These are phyloP conservation scores for Pocota personata DNA, from an alignment of 2,888 invertebrate species.

Conservation along the genomic window DNA sequence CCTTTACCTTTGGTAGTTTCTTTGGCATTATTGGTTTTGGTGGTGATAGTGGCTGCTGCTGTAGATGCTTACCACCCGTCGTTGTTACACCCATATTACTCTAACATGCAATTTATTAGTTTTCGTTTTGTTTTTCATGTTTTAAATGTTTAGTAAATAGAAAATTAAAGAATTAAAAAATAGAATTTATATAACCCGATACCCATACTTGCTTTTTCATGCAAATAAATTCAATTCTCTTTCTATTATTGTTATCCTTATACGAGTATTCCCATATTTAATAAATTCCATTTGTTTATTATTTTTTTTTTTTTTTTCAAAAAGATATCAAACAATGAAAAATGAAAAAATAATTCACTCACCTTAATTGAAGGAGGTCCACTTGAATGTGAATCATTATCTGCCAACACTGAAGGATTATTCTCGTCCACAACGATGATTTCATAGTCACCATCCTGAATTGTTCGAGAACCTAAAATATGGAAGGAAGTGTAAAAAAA, in stretches of 20 bases:
- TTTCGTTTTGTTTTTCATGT: conserved; percentile 71
- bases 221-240: conserved; percentile 37
- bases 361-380: conserved; percentile 94
- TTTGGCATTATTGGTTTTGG: conserved; percentile 82
- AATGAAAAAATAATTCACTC: conserved; percentile 76
- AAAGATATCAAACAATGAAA: background rate
- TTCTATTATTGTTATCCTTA: conserved; percentile 19
- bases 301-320: too few species aligned
- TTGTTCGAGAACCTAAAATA: conserved; percentile 81
- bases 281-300: conserved; percentile 73
- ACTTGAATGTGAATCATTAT: conserved; percentile 89
- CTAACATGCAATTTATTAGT: conserved; percentile 74
- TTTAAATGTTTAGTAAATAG: conserved; percentile 26
- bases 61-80: conserved; percentile 76
- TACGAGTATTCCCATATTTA: conserved; percentile 16
- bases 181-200: background rate
- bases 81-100: conserved; percentile 73
- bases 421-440: conserved; percentile 95
- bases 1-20: conserved; percentile 82
- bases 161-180: conserved; percentile 1
- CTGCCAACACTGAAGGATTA: conserved; percentile 91
- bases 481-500: background rate
- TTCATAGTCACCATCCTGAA: conserved; percentile 93
- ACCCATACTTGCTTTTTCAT: background rate
- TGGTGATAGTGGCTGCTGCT: conserved; percentile 82